Base-by-base conservation (phyloP, 2,888 invertebrate species). In the Brachyptera putata region DNA sequence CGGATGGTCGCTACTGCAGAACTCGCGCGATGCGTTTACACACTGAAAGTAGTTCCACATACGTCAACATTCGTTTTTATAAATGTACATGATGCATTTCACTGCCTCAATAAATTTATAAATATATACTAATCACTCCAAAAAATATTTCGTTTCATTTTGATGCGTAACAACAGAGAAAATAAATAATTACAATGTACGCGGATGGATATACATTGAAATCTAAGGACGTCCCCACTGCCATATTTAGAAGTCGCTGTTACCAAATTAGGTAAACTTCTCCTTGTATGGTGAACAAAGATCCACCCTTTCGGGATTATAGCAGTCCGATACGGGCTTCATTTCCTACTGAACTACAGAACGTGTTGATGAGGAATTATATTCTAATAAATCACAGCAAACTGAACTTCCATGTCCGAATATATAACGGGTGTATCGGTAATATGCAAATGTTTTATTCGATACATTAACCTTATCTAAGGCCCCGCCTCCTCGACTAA, bases 201-300 rank as follows among this genome's bases (percentile, higher is more conserved):
- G 66, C 66, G 66, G 53, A 66, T 30, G 59, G 59, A 66, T 66
- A 63, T 59, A 53, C 21, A 1, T 16, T 43, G 34, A 14, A 26
- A 39, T 48, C 50, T 62, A 65, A 80, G 85, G 82, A 80, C 81
- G 76, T 82, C 79, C 83, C 83, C 82, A 81, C 73, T 80, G 81
- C 87, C 87, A 84, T 87, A 87, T 87, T 87, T 87, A 87, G 87
- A 84, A 83, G 79, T 82, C 81, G 79, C 80, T 83, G 83, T 80
- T 85, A 80, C 87, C 87, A 84, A 87, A 87, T 87, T 87, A 83
- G 87, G 88, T 80, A 82, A 82, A 84, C 81, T 82, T 83, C 81
- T 80, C 84, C 87, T 84, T 85, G 85, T 84, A 86, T 83, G 86
- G 87, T 79, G 81, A 84, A 82, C 83, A 81, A 82, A 83, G 84